phyloP scores from a whole-genome alignment of 2,113 vertebrate species.

The Procavia capensis region DNA sequence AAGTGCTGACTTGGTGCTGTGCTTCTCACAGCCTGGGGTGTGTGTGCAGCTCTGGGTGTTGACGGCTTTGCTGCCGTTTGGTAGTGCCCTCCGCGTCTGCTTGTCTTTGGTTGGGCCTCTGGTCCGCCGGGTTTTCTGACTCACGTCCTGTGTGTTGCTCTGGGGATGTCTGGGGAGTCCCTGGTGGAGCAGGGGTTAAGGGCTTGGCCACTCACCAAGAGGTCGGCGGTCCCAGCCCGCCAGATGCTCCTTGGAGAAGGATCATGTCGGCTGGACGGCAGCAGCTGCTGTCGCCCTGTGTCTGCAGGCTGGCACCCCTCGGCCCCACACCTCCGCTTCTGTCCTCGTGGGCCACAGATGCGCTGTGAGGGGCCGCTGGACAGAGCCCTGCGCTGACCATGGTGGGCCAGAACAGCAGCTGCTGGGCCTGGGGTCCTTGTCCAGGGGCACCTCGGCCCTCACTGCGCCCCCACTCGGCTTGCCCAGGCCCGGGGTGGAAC shows the following conservation, averaged over 20 bases:
- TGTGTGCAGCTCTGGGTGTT: background rate
- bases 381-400: background rate
- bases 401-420: background rate
- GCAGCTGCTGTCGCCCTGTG: too few relatives aligned
- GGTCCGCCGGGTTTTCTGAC: background rate
- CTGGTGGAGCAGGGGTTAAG: too few relatives aligned
- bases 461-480: background rate
- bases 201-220: too few relatives aligned
- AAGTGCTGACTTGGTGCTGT: background rate
- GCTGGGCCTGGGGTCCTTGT: fast-evolving
- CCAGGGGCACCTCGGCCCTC: too few relatives aligned
- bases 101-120: background rate
- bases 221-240: too few relatives aligned
- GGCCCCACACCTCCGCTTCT: background rate
- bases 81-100: too few relatives aligned
- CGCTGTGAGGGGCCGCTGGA: background rate
- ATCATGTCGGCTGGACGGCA: too few relatives aligned
- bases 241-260: too few relatives aligned
- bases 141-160: background rate
- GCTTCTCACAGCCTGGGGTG: background rate
- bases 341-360: background rate
- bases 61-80: background rate
- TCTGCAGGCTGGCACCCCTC: background rate
- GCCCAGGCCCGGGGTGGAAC: too few relatives aligned
- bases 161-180: too few relatives aligned